Evolutionary conservation across 1,140 invertebrate species (phyloP), one percentile per base, ranked within the genome.

Genomic region (Pseudomyrmex gracilis): DNA sequence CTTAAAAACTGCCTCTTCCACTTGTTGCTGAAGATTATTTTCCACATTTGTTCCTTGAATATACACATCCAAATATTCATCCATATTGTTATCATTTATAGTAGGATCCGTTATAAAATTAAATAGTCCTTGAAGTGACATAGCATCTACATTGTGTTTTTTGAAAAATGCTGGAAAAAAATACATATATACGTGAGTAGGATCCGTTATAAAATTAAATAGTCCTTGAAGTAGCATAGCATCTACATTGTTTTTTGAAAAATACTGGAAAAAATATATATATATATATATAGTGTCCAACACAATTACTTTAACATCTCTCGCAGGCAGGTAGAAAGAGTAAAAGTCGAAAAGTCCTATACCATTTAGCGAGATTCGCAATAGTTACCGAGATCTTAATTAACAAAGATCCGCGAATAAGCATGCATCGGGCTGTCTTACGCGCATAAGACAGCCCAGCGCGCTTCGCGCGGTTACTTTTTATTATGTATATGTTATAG

Each of bases 131-230:
- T 98, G 98, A 0, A 99, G 96, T 1, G 97, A 97, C 95, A 99
- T 96, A 15, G 98, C 98, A 51, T 96, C 96, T 0, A 99, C 98
- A 49, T 97, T 96, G 89, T 97, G 97, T 90, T 98, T 98, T 73
- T 96, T 96, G 93, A 99, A 99, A 94, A 97, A 99, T 83, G 98
- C 98, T 94, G 95, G 95, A 93, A 89, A 85, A n/a, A 87, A 53
- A 7, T 63, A 2, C 10, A 78, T 84, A 34, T 43, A 12, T 10
- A 22, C n/a, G n/a, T n/a, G n/a, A 4, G 96, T 97, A 49, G 97
- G 95, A 95, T 99, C 98, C 2, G 98, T 99, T 57, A 99, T 97
- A 92, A 99, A 99, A 93, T 99, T 97, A 95, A 99, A 99, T 61
- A 99, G 93, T 90, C 98, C 97, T 90, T 98, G 98, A 0, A 99